phyloP scores from a whole-genome alignment of 2,888 invertebrate genomes.

The Temnothorax ravouxi region DNA sequence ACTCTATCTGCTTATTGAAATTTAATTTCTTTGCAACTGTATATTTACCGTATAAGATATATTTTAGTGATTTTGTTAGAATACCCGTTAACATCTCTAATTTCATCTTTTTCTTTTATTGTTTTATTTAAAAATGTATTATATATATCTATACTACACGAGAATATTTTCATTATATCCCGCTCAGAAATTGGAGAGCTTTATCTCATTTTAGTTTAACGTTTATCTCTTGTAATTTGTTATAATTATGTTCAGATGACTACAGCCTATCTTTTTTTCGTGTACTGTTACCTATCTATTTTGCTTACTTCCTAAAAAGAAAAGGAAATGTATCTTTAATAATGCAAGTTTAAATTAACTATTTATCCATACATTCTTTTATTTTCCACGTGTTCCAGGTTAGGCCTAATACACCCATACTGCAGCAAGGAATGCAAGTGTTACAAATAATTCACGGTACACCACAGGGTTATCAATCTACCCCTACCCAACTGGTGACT shows the following conservation, averaged over 20 bases:
- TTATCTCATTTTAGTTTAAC: not conserved
- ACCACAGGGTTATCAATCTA: slow-evolving; percentile 83
- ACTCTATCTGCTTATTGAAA: slow-evolving; percentile 2
- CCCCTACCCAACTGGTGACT: slow-evolving; percentile 84
- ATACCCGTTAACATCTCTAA: not conserved
- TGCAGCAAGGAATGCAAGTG: slow-evolving; percentile 86
- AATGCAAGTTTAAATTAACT: not conserved
- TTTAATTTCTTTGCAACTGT: not conserved
- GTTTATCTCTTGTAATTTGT: not conserved
- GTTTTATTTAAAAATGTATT: not conserved
- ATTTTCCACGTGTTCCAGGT: slow-evolving; percentile 75
- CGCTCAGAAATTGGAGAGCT: not conserved
- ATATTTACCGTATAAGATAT: not conserved
- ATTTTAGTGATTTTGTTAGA: not conserved
- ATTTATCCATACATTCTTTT: not conserved
- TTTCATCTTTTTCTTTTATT: not conserved
- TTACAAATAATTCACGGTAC: slow-evolving; percentile 85
- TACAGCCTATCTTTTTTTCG: not conserved
- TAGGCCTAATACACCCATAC: slow-evolving; percentile 84
- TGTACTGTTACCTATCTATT: not conserved
- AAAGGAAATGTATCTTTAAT: not conserved
- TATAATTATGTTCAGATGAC: not conserved
- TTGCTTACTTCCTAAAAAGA: not conserved
- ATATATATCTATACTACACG: too few relatives aligned
- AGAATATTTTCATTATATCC: too few relatives aligned